Evolutionary conservation across 2,797 vertebrate species (phyloP), one percentile per base, ranked within the genome.

Genomic region (Loriculus beryllinus): DNA sequence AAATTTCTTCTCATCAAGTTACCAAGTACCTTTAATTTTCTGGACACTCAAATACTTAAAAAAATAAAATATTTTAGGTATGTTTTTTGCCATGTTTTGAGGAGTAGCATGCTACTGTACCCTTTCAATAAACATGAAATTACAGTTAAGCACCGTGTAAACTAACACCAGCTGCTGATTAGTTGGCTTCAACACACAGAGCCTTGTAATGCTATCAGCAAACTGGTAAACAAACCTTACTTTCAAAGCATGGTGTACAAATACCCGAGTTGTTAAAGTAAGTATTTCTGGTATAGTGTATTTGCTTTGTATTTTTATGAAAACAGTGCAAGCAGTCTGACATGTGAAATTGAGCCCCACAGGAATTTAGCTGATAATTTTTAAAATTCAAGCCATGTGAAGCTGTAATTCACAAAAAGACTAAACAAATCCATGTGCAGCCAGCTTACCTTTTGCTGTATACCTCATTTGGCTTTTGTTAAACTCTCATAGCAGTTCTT

Each of bases 241-340:
- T 75, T 69, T 42, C 49, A 49, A 72, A 82, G 9, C 9, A 19
- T 2, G 12, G 17, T 12, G 9, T 14, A 37, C 26, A 74, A 74
- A 70, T 26, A 60, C 2, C 17, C 0, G 2, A 54, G 5, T 16
- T 76, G 51, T 35, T 1, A 43, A 83, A 79, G 45, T 14, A 12
- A 17, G 14, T 57, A 7, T 71, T 88, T 83, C 12, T 63, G 43
- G 19, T 29, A 11, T 22, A 26, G n/a, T 6, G 9, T 56, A 6
- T 67, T 60, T 54, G n/a, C 29, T 54, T 54, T 42, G 15, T 51
- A n/a, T 68, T 86, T 88, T 78, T 59, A 59, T 26, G 4, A 63
- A 75, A 93, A 26, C 12, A 31, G 6, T 0, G 0, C 4, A 1
- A 14, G 10, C 23, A 29, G 3, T 40, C 40, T 29, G 29, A 67